Base-by-base conservation (phyloP, 2,113 vertebrate species). In the Neopipo cinnamomea region DNA sequence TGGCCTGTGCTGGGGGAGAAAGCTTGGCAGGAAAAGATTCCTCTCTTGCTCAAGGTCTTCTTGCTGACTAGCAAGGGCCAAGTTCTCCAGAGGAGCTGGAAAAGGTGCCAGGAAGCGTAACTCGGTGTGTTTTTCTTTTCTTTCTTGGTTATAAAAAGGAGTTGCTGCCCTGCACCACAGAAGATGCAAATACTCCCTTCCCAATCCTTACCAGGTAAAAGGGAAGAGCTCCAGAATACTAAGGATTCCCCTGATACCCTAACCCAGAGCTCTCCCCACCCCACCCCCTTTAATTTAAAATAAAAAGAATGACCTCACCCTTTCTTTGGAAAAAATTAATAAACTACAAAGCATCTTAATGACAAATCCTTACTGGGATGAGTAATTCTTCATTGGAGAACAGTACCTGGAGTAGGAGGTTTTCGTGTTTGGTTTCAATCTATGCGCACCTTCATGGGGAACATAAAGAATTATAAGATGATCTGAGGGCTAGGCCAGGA, bases 11-110 rank as follows among this genome's bases (percentile, higher is more conserved):
- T 79, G 4, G 18, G 58, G 44, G 89, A 73, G 74, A 62, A 89
- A 73, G 62, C n/a, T 91, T 95, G 96, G 88, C 93, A 96, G 75
- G 59, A 85, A 77, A 58, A 85, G 19, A 78, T 47, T 82, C 58
- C 63, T 76, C 63, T 90, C 78, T 90, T 91, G 78, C 89, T 93
- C 74, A 46, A 86, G 93, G 81, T 91, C 87, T 88, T 90, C 62
- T 80, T 73, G 73, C 46, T 0, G 19, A 94, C 77, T 79, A 35
- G 53, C 62, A 90, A 73, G 71, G 78, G 88, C 85, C 93, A 95
- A 76, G 68, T 70, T 91, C 89, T 86, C 78, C 66, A 83, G 58
- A 6, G 53, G 63, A 58, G 74, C 56, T 87, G 58, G 53, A 93
- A 77, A 89, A 88, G 2, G 21, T 55, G 74, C 93, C 89, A 88